Evolutionary conservation across 2,888 invertebrate genomes (phyloP).

Genomic region (Pharmacophagus antenor): DNA sequence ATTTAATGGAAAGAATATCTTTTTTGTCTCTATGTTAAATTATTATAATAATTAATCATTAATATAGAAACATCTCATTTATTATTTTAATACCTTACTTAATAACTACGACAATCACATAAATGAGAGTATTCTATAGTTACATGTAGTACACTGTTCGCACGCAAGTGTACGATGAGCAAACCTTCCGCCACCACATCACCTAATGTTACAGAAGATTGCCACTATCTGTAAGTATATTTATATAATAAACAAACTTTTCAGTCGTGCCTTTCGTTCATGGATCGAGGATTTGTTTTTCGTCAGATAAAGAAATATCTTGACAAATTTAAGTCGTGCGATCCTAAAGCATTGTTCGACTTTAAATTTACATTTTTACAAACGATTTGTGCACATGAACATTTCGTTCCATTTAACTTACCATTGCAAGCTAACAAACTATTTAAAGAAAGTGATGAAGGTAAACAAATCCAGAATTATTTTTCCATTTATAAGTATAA

Average conservation of each 20-base stretch:
- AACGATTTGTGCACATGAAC: slow-evolving; percentile 95
- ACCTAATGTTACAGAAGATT: no score
- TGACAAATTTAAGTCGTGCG: slow-evolving; percentile 91
- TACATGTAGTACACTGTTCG: no score
- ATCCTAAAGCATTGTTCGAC: slow-evolving; percentile 90
- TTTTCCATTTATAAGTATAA: slow-evolving; percentile 6
- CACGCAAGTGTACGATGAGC: no score
- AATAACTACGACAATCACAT: no score
- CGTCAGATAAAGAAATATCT: slow-evolving; percentile 92
- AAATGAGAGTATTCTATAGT: no score
- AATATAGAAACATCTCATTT: no score
- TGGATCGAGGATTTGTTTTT: slow-evolving; percentile 97
- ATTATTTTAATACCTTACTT: no score
- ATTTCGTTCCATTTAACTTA: slow-evolving; percentile 95
- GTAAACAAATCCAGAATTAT: slow-evolving; percentile 39
- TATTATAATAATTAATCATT: no score
- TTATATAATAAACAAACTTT: slow-evolving; percentile 40
- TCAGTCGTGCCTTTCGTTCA: slow-evolving; percentile 92
- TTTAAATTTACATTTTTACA: slow-evolving; percentile 96
- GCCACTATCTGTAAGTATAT: no score
- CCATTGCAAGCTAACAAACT: slow-evolving; percentile 86
- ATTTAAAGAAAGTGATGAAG: slow-evolving; percentile 62
- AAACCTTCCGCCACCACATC: no score
- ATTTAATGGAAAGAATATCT: no score
- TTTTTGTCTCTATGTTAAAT: no score